phyloP scores from a whole-genome alignment of 2,797 vertebrate genomes.

The Glyptemys insculpta region DNA sequence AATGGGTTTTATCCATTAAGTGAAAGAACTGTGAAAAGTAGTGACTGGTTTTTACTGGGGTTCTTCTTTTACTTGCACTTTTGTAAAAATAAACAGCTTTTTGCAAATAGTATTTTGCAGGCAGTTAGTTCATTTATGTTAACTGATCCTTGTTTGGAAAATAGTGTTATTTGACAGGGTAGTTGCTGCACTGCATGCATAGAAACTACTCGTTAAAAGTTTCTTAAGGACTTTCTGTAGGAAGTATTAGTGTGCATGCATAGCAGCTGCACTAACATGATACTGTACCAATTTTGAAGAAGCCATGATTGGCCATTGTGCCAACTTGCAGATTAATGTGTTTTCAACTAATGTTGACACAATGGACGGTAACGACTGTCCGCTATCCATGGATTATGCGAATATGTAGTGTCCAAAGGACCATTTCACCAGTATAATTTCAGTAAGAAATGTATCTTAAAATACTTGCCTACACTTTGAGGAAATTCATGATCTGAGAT shows the following conservation, averaged over 20 bases:
- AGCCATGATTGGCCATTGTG: conserved; percentile 39
- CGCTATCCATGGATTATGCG: conserved; percentile 51
- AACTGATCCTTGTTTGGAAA: neutral
- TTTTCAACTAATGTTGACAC: conserved; percentile 46
- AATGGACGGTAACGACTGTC: conserved; percentile 1
- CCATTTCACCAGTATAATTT: neutral
- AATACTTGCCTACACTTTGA: neutral
- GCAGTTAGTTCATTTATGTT: neutral
- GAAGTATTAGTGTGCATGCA: neutral
- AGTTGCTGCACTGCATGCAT: neutral
- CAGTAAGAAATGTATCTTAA: neutral
- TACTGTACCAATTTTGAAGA: neutral
- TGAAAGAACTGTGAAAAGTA: neutral
- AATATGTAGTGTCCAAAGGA: neutral
- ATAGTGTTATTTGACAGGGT: neutral
- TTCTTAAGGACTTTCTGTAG: neutral
- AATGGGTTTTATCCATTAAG: neutral
- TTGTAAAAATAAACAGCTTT: neutral
- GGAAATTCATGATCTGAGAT: neutral
- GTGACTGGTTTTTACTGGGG: neutral
- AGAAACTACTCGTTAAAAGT: neutral
- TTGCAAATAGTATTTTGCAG: neutral
- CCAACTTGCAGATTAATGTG: neutral
- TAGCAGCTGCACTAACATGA: neutral
- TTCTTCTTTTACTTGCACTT: neutral